Evolutionary conservation across 2,113 vertebrate genomes (phyloP), one percentile per base, ranked within the genome.

Genomic region (Ploceus nigricollis): DNA sequence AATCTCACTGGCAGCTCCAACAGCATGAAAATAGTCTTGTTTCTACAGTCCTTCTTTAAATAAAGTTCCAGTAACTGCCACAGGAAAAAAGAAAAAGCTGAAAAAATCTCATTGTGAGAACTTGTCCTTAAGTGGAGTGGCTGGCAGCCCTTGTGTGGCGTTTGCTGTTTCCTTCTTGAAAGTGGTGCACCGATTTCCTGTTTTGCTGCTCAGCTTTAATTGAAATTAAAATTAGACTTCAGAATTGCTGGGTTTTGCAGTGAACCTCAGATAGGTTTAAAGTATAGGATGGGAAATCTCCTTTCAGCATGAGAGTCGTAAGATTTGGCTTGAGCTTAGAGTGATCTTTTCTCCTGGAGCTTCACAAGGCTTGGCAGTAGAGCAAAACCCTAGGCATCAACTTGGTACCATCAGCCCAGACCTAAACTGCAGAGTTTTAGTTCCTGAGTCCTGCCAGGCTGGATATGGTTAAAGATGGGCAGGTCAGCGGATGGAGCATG

Each of bases 141-240:
- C 58, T 80, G 60, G 63, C 82, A 66, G 48, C 71, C 35, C 9
- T 2, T 21, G 15, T n/a, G 6, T 27, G 15, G 40, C 57, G 66
- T 64, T 77, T n/a, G 39, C 65, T 19, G 79, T 82, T 95, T 94
- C 85, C 75, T 89, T 19, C 60, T 70, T 92, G 45, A 75, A 85
- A 80, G 61, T 39, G 28, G 44, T 92, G 50, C 25, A 86, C 45
- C 5, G 10, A 1, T 94, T 97, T 97, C 94, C 94, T 97, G 94
- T 95, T 96, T 97, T 58, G 65, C 48, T 0, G 1, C 82, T 89
- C 13, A 39, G 39, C 65, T 86, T 61, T 39, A 66, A 35, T 27
- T 56, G 30, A 44, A 83, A 23, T 70, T 25, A 63, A 57, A 83
- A 28, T 31, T 70, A 75, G 42, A 13, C 22, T 54, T 31, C 24